Conservation (phyloP, 2,113 vertebrate genomes). For the Ceyx melanurus region DNA sequence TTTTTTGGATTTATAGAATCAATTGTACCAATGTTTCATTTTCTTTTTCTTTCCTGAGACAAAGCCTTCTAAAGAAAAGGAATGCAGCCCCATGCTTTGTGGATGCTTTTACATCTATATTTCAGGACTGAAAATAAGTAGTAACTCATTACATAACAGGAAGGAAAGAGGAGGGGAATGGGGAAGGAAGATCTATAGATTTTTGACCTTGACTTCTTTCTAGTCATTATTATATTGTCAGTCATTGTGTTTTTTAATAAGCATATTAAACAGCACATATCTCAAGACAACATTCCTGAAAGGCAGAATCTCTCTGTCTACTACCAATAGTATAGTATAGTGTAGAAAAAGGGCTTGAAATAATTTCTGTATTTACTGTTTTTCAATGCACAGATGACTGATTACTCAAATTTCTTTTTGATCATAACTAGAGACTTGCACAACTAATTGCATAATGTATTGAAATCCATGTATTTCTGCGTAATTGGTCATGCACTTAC, state of each 20-base stretch:
- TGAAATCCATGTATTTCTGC: slow-evolving; percentile 3
- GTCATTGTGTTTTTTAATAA: not conserved
- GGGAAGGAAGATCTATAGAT: not conserved
- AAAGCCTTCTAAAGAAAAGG: not conserved
- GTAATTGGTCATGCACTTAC: not conserved
- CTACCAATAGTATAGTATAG: not conserved
- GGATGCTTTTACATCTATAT: not conserved
- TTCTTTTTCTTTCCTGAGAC: not conserved
- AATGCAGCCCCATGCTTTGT: not conserved
- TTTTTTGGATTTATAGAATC: not conserved
- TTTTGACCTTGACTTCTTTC: not conserved
- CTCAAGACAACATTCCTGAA: not conserved
- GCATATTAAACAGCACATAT: not conserved
- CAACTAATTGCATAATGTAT: not conserved
- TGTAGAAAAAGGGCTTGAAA: not conserved
- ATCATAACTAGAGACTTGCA: not conserved
- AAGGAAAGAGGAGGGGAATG: not conserved
- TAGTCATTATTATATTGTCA: not conserved
- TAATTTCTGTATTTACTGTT: not conserved
- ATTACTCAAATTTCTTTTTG: not conserved
- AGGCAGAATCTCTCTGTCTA: not conserved
- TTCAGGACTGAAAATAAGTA: not conserved
- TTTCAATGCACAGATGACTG: not conserved
- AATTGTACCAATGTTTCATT: not conserved
- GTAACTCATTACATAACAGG: not conserved